Percentiles rank a stretch among this genome's conserved stretches.
phyloP scores from a whole-genome alignment of 2,113 vertebrate genomes.

The Thermophis baileyi region DNA sequence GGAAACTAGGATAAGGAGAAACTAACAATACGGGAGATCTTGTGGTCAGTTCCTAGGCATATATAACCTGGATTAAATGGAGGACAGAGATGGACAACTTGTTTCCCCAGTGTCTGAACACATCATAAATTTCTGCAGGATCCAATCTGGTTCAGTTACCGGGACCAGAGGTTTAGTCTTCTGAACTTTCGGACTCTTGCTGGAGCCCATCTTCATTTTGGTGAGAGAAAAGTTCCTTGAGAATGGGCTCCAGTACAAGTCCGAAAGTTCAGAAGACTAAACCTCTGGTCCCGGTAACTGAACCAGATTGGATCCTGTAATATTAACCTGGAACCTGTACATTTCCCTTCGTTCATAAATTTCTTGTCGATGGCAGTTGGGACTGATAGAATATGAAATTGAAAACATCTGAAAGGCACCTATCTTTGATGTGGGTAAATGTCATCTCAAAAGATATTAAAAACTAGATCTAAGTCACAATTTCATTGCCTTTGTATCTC shows the following conservation, averaged over 20 bases:
- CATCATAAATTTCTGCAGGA: neutral
- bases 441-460: slow-evolving; percentile 1
- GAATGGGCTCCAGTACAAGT: neutral
- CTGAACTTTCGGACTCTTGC: neutral
- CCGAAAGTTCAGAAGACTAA: neutral
- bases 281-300: too few relatives aligned
- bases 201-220: neutral
- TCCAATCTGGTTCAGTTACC: neutral
- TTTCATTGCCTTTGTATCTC: slow-evolving; percentile 12
- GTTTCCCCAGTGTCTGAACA: neutral
- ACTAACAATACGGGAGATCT: neutral
- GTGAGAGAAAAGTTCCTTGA: neutral
- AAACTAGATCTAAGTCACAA: neutral
- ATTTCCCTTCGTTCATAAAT: neutral
- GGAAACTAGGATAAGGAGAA: neutral
- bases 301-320: too few relatives aligned
- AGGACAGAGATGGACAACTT: neutral
- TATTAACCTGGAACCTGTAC: too few relatives aligned
- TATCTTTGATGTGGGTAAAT: neutral
- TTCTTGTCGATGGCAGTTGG: neutral
- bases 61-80: neutral
- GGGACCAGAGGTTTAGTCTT: neutral
- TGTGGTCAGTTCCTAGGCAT: neutral
- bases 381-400: neutral
- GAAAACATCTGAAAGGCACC: neutral